Conservation (phyloP, 2,113 vertebrate genomes). For the Epinephelus moara region DNA sequence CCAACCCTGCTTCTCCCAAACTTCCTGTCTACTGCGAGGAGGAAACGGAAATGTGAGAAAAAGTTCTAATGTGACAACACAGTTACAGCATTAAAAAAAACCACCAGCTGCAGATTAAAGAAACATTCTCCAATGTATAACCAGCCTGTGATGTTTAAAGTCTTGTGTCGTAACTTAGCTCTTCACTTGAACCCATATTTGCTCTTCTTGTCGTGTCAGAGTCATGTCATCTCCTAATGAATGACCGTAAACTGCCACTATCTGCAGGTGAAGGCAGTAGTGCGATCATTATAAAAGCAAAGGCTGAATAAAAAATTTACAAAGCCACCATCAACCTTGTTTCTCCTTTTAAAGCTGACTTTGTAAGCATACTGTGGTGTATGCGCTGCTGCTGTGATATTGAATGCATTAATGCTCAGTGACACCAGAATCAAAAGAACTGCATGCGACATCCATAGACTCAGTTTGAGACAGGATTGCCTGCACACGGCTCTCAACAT, state of each 20-base stretch:
- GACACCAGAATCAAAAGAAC: background rate
- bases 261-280: background rate
- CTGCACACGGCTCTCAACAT: too few species aligned
- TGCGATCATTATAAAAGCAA: background rate
- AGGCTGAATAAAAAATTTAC: background rate
- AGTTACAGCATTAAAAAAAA: background rate
- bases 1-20: slow-evolving; percentile 30
- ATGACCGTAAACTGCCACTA: background rate
- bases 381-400: background rate
- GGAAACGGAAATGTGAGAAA: background rate
- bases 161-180: slow-evolving; percentile 14
- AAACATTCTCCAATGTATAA: background rate
- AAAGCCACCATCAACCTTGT: background rate
- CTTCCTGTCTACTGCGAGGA: slow-evolving; percentile 23
- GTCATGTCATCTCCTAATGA: slow-evolving; percentile 11
- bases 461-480: too few species aligned
- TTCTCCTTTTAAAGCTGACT: background rate
- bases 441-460: too few species aligned
- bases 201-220: slow-evolving; percentile 19
- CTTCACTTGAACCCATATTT: background rate
- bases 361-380: background rate
- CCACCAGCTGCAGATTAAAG: slow-evolving; percentile 17
- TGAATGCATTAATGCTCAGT: slow-evolving; percentile 4
- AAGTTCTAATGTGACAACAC: slow-evolving; percentile 28
- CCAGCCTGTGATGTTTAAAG: slow-evolving; percentile 10